Evolutionary conservation across 2,797 vertebrate genomes (phyloP), one percentile per base, ranked within the genome.

Genomic region (Chromobotia macracanthus): DNA sequence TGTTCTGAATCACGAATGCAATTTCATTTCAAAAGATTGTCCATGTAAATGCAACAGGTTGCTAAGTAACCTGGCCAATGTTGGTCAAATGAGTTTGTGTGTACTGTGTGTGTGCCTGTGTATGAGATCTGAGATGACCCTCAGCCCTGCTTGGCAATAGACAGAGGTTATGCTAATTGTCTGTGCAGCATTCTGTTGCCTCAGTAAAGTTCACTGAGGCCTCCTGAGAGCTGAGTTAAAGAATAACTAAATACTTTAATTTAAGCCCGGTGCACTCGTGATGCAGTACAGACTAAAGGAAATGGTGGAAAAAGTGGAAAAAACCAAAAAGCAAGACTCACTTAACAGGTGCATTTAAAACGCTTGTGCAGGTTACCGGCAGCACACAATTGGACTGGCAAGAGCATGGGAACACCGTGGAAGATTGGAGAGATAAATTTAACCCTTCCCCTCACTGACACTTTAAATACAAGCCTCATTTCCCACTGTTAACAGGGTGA

Each of bases 201-300:
- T 50, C n/a, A 9, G 18, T 51, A 50, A 61, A 77, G 41, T 60
- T 68, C 41, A 60, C 23, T 18, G 12, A 21, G 38, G 21, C 2
- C 55, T 60, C 15, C 4, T 15, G 21, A 56, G 21, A 46, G 16
- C 35, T 0, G 18, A 67, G 55, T 50, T 77, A 70, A 38, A 70
- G 25, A 70, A 69, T 18, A 48, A 77, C 65, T 18, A 60, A 77
- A 77, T 16, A 9, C 41, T 44, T 18, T 21, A 7, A 60, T 48
- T 48, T 58, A 2, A 61, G 55, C 16, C 3, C 1, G 9, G 35
- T 31, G 21, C 51, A 16, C 51, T 48, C 9, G 28, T 21, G 46
- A 65, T 53, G 72, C 53, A 65, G 48, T 53, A 65, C 2, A 51
- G 9, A 64, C 13, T 55, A 41, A 7, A 41, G 38, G 1, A 41